Evolutionary conservation across 2,113 vertebrate species (phyloP).

Genomic region (Mustelus asterias): DNA sequence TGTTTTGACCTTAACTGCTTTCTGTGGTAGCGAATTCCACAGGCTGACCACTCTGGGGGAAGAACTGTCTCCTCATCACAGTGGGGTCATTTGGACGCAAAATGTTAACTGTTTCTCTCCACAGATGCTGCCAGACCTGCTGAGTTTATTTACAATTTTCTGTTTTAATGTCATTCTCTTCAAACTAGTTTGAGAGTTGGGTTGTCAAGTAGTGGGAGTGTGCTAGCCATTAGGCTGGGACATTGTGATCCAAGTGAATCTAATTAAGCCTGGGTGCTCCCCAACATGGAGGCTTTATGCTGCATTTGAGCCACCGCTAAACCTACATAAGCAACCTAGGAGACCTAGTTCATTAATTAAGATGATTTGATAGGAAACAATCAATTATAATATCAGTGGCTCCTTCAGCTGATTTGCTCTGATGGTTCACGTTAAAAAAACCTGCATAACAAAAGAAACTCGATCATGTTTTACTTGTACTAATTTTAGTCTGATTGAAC

Average conservation of each 20-base stretch:
- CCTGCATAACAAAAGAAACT: background rate
- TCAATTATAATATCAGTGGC: background rate
- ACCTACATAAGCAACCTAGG: background rate
- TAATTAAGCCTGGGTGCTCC: background rate
- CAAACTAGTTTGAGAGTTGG: background rate
- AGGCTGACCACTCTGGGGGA: too few relatives aligned
- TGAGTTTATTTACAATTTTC: too few relatives aligned
- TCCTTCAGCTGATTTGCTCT: background rate
- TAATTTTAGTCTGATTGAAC: background rate
- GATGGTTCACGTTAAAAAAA: background rate
- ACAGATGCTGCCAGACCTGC: too few relatives aligned
- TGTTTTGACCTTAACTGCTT: too few relatives aligned
- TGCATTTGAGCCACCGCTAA: background rate
- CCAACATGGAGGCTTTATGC: background rate
- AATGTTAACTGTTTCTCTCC: too few relatives aligned
- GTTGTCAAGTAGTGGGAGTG: background rate
- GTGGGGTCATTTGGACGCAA: too few relatives aligned
- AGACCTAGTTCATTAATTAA: background rate
- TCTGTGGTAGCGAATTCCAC: too few relatives aligned
- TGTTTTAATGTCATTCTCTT: background rate
- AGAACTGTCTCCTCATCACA: too few relatives aligned
- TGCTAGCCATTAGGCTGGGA: too few relatives aligned
- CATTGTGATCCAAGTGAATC: background rate
- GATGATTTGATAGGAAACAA: background rate
- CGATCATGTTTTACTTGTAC: background rate